phyloP scores from a whole-genome alignment of 2,113 vertebrate genomes.

The Sphyrna mokarran region DNA sequence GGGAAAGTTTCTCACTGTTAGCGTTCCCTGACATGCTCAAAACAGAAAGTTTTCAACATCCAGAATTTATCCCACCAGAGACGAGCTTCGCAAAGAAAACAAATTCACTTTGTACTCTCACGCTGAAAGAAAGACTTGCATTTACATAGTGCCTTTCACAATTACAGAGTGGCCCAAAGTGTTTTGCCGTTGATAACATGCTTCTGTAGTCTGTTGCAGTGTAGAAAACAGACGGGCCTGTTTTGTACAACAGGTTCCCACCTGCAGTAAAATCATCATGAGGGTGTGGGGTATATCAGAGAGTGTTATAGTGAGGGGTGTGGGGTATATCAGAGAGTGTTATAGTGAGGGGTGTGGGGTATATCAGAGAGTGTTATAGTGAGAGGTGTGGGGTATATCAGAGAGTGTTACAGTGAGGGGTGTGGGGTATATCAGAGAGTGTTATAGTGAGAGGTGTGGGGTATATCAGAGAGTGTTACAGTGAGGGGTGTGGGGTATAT shows the following conservation, averaged over 20 bases:
- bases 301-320: too few relatives aligned
- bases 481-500: too few relatives aligned
- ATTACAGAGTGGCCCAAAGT: not conserved
- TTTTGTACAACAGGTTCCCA: not conserved
- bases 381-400: too few relatives aligned
- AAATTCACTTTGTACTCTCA: not conserved
- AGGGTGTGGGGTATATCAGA: not conserved
- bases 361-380: too few relatives aligned
- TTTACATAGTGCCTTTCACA: not conserved
- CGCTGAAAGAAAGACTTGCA: not conserved
- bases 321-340: too few relatives aligned
- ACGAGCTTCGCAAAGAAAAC: not conserved
- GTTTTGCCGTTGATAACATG: too few relatives aligned
- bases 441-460: too few relatives aligned
- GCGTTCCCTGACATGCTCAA: not conserved
- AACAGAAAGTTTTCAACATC: not conserved
- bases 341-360: too few relatives aligned
- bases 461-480: too few relatives aligned
- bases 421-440: too few relatives aligned
- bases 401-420: too few relatives aligned
- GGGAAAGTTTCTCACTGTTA: constrained; percentile 32
- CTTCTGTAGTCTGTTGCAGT: not conserved
- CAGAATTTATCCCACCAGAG: not conserved
- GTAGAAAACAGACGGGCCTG: not conserved
- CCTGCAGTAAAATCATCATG: not conserved